phyloP scores from a whole-genome alignment of 2,888 invertebrate species.

The Chesias legatella region DNA sequence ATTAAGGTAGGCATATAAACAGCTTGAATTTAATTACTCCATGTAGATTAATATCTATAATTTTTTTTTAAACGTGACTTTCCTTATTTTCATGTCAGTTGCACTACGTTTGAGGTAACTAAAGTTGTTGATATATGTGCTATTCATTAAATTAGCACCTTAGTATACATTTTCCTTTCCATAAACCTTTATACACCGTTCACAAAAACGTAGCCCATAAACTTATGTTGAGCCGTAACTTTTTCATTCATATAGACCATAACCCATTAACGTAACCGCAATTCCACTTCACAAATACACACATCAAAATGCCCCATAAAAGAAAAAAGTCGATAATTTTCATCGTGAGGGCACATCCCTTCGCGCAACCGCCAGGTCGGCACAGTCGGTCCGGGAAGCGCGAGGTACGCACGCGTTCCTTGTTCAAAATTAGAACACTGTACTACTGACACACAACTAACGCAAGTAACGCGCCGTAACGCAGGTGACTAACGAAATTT shows the following conservation, averaged over 20 bases:
- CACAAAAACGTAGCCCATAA: no score
- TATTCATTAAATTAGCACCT: no score
- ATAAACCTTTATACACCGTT: no score
- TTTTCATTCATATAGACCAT: slow-evolving; percentile 5
- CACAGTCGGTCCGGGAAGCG: slow-evolving; percentile 51
- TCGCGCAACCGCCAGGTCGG: slow-evolving; percentile 24
- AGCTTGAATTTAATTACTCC: no score
- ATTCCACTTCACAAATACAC: slow-evolving; percentile 14
- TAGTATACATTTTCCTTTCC: no score
- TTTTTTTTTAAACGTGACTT: no score
- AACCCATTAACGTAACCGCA: slow-evolving; percentile 16
- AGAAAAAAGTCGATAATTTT: slow-evolving; percentile 22
- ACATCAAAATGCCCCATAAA: slow-evolving; percentile 13
- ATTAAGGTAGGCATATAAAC: no score
- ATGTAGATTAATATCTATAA: no score
- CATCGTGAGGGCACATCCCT: slow-evolving; percentile 24
- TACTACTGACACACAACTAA: slow-evolving; percentile 28
- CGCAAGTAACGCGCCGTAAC: no score
- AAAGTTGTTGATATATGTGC: no score
- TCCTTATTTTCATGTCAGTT: no score
- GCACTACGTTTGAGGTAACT: no score
- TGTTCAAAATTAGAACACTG: slow-evolving; percentile 26
- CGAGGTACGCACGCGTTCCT: slow-evolving; percentile 43
- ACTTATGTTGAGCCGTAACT: background rate
- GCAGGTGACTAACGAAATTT: slow-evolving; percentile 39